These are phyloP conservation scores for Spheniscus mendiculus DNA, from an alignment of 2,113 vertebrate genomes.

Conservation along the genomic window DNA sequence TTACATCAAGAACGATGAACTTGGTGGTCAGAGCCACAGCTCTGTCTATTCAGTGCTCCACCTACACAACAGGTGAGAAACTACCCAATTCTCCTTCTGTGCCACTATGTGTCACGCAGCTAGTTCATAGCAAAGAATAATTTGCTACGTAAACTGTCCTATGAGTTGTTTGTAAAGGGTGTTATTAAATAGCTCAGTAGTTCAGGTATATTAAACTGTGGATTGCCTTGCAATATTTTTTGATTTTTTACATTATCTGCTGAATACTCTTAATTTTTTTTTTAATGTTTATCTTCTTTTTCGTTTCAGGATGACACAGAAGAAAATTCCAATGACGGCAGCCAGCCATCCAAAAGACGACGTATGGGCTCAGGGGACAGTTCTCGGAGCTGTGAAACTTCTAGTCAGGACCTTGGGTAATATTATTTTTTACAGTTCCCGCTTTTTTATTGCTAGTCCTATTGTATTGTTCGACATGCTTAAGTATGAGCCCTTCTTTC, in stretches of 20 bases:
- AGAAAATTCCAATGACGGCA: constrained; percentile 93
- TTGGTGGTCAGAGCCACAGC: background rate
- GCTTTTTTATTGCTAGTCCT: background rate
- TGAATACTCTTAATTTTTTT: background rate
- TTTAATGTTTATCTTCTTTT: background rate
- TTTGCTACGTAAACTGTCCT: background rate
- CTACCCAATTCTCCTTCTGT: background rate
- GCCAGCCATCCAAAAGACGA: constrained; percentile 89
- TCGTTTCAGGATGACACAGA: constrained; percentile 81
- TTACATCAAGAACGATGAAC: background rate
- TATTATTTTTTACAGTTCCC: background rate
- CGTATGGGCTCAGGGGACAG: constrained; percentile 97
- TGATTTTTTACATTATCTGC: background rate
- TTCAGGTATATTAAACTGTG: background rate
- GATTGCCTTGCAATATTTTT: background rate
- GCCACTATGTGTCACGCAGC: background rate
- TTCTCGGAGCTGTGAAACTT: constrained; percentile 92
- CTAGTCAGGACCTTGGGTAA: constrained; percentile 91
- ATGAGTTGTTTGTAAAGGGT: background rate
- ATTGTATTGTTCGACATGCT: background rate
- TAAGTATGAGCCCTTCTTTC: background rate
- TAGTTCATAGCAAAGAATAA: background rate
- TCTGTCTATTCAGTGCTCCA: background rate
- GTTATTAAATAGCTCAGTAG: background rate
- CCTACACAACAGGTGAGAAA: accelerated